phyloP scores from a whole-genome alignment of 2,797 vertebrate species.

The Amblyraja radiata region DNA sequence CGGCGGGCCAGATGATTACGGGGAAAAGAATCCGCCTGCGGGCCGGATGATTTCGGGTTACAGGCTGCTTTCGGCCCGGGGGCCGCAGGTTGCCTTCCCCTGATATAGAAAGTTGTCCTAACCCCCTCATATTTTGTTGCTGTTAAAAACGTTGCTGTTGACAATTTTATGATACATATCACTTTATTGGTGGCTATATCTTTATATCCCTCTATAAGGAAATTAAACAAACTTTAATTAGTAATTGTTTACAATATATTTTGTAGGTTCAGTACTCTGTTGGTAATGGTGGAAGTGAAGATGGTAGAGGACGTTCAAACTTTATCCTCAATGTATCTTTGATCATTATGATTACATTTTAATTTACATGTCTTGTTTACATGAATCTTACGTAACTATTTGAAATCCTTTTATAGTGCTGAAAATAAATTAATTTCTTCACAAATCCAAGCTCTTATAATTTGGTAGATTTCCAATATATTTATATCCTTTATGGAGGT shows the following conservation, averaged over 20 bases:
- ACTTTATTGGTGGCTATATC: background rate
- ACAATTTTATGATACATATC: background rate
- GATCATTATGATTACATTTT: background rate
- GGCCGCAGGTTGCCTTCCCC: too few species aligned
- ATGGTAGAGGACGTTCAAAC: background rate
- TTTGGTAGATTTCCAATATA: background rate
- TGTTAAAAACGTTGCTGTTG: background rate
- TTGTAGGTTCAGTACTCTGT: background rate
- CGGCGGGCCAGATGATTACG: too few species aligned
- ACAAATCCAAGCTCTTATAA: background rate
- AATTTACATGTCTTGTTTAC: background rate
- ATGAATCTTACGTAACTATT: background rate
- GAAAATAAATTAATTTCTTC: constrained; percentile 1
- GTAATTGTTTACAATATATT: background rate
- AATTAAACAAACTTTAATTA: background rate
- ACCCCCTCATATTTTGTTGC: too few species aligned
- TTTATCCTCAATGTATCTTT: background rate
- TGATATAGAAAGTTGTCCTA: too few species aligned
- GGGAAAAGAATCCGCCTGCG: too few species aligned
- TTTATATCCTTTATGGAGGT: background rate
- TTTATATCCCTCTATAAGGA: background rate
- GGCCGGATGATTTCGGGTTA: too few species aligned
- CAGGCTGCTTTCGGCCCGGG: too few species aligned
- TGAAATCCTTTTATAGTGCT: background rate
- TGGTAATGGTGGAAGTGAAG: background rate